Evolutionary conservation across 2,113 vertebrate genomes (phyloP).

Genomic region (Perca flavescens): DNA sequence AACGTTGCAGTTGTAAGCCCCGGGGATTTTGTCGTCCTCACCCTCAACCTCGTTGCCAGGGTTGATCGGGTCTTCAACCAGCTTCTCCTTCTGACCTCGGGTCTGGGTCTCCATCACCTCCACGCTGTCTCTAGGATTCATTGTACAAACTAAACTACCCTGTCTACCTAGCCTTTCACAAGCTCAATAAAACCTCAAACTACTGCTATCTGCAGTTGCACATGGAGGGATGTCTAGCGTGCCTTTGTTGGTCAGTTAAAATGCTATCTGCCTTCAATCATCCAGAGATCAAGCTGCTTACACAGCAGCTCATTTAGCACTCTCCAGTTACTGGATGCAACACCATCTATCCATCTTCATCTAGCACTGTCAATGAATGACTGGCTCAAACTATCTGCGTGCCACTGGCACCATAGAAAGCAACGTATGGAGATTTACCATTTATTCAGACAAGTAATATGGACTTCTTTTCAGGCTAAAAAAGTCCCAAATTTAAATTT

Average conservation of each 20-base stretch:
- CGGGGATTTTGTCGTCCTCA: constrained; percentile 85
- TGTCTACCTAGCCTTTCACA: constrained; percentile 42
- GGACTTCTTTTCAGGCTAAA: background rate
- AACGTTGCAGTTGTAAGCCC: constrained; percentile 89
- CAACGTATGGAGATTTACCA: constrained; percentile 16
- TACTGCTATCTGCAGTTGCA: constrained; percentile 76
- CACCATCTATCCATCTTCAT: constrained; percentile 64
- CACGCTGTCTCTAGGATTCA: constrained; percentile 84
- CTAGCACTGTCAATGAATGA: constrained; percentile 25
- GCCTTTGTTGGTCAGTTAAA: constrained; percentile 40
- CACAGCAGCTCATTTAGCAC: constrained; percentile 56
- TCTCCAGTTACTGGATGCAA: constrained; percentile 47
- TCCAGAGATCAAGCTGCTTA: constrained; percentile 51
- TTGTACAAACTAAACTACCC: constrained; percentile 56
- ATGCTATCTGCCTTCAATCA: constrained; percentile 55
- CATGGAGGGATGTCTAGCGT: constrained; percentile 71
- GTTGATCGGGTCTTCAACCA: constrained; percentile 67
- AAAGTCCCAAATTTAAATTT: constrained; percentile 12
- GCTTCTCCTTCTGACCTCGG: constrained; percentile 70
- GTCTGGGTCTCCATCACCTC: constrained; percentile 74
- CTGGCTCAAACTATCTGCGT: constrained; percentile 16
- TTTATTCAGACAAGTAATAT: constrained; percentile 14
- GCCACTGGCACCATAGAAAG: constrained; percentile 21
- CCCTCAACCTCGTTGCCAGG: constrained; percentile 71
- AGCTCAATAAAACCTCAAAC: constrained; percentile 50